A percentile compares a stretch with the other conserved stretches of the same genome.
phyloP scores from a whole-genome alignment of 2,113 vertebrate species.

The Crocuta crocuta region DNA sequence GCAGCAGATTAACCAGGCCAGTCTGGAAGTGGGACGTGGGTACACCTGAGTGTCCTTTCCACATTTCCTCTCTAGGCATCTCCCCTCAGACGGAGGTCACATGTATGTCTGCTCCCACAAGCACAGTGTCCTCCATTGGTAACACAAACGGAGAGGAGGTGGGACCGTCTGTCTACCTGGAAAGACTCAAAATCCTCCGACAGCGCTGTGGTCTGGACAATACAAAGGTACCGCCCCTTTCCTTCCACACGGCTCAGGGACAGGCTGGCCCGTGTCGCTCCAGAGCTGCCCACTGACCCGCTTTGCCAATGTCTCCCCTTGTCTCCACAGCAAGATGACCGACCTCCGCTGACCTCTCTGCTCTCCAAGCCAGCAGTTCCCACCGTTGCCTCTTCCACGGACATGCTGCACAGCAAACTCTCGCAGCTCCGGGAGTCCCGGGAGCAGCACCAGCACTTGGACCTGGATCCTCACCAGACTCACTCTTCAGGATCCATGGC shows the following conservation, averaged over 20 bases:
- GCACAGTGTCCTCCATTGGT: constrained; percentile 86
- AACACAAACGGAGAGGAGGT: constrained; percentile 95
- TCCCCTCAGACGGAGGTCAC: constrained; percentile 91
- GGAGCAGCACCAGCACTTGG: constrained; percentile 94
- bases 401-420: constrained; percentile 99
- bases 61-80: constrained; percentile 88
- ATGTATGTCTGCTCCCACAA: constrained; percentile 85
- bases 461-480: constrained; percentile 91
- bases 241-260: not conserved
- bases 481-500: constrained; percentile 89
- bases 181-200: constrained; percentile 97
- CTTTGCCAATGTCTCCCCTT: not conserved
- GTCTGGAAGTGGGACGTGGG: not conserved
- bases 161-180: constrained; percentile 96
- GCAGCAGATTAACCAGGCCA: not conserved
- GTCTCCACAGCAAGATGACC: constrained; percentile 88
- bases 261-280: not conserved
- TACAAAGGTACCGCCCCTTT: constrained; percentile 88
- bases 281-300: not conserved
- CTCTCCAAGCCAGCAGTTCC: constrained; percentile 93
- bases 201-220: constrained; percentile 97
- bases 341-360: constrained; percentile 91
- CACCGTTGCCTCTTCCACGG: constrained; percentile 95
- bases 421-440: constrained; percentile 98
- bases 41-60: not conserved